phyloP scores from a whole-genome alignment of 2,888 invertebrate genomes.

The Stenchaetothrips biformis region DNA sequence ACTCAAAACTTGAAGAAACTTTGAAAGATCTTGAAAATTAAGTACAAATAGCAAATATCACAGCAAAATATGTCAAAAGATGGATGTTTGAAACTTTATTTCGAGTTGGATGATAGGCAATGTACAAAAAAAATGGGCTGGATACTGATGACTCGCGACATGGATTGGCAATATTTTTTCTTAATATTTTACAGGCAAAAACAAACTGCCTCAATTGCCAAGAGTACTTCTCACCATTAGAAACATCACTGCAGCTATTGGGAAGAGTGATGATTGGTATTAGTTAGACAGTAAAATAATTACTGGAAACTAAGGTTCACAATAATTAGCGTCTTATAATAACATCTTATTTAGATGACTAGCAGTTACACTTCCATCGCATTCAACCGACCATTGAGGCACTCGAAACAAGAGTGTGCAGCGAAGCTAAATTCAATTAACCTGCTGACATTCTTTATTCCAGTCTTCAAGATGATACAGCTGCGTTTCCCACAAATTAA shows the following conservation, averaged over 20 bases:
- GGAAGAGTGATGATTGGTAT: too few species aligned
- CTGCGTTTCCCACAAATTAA: not conserved
- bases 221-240: too few species aligned
- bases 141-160: too few species aligned
- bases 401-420: not conserved
- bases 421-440: not conserved
- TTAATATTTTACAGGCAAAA: too few species aligned
- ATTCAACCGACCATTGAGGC: not conserved
- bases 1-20: not conserved
- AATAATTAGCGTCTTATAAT: too few species aligned
- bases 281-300: too few species aligned
- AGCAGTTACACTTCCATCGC: not conserved
- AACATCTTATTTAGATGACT: not conserved
- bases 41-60: conserved; percentile 23
- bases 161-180: too few species aligned
- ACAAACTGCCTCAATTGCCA: too few species aligned
- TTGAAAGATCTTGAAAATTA: not conserved
- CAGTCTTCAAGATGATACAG: not conserved
- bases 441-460: not conserved
- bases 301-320: too few species aligned
- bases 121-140: too few species aligned
- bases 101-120: too few species aligned
- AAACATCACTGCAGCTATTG: too few species aligned
- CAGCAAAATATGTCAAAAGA: not conserved
- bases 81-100: not conserved